phyloP scores from a whole-genome alignment of 2,113 vertebrate genomes.

The Leptosomus discolor region DNA sequence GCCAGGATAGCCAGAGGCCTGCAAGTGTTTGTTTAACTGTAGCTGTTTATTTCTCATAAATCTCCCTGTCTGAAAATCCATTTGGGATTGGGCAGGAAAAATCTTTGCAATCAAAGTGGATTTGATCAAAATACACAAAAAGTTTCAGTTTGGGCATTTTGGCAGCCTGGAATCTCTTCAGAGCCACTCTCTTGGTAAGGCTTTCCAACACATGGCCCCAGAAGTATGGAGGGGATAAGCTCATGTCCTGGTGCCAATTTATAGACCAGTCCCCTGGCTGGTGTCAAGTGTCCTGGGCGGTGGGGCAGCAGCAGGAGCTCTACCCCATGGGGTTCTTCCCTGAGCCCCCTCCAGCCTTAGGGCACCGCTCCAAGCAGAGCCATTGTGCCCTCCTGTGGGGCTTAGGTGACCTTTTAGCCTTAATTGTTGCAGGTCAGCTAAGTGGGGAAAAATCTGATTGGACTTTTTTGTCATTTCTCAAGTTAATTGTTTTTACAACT shows the following conservation, averaged over 20 bases:
- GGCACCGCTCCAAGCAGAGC: neutral
- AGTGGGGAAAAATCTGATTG: neutral
- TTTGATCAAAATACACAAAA: neutral
- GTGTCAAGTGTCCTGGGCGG: rapidly evolving
- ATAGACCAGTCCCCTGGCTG: neutral
- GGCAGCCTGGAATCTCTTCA: neutral
- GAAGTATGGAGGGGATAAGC: rapidly evolving
- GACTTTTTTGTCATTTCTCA: neutral
- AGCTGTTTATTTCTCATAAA: neutral
- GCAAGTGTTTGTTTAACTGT: slow-evolving; percentile 7
- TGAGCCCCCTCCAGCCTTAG: neutral
- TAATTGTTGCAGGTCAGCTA: neutral
- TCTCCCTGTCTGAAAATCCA: neutral
- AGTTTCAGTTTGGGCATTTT: neutral
- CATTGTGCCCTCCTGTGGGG: rapidly evolving
- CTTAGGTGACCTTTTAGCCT: neutral
- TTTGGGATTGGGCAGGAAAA: neutral
- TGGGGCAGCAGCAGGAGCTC: neutral
- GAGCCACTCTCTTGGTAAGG: neutral
- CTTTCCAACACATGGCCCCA: neutral
- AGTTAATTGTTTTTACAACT: neutral
- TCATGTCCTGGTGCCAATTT: neutral
- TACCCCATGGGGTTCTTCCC: neutral
- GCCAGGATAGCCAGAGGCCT: neutral
- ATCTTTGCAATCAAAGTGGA: neutral